Percentiles rank a stretch among this genome's conserved stretches.
Evolutionary conservation across 2,888 invertebrate species (phyloP).

Genomic region (Anticlea derivata): DNA sequence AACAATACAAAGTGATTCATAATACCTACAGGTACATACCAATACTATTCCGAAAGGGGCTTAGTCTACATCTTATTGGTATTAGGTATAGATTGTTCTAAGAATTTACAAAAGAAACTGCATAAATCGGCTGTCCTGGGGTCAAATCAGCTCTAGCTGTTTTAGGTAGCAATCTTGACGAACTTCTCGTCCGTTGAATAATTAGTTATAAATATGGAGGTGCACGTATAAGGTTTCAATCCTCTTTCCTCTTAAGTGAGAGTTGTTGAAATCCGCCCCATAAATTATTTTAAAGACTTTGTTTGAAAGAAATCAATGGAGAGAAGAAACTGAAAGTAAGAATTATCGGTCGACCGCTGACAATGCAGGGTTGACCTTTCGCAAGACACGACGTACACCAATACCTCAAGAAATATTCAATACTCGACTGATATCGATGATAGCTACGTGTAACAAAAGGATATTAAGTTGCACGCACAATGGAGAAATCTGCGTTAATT

Average conservation of each 20-base stretch:
- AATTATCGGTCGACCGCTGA: constrained; percentile 49
- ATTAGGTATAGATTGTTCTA: no score
- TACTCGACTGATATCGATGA: constrained; percentile 39
- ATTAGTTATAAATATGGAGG: no score
- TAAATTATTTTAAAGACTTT: constrained; percentile 35
- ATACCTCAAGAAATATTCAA: constrained; percentile 56
- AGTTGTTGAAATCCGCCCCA: constrained; percentile 33
- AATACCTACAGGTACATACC: no score
- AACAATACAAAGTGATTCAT: no score
- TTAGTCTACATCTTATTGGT: no score
- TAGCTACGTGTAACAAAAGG: constrained; percentile 34
- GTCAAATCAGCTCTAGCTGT: no score
- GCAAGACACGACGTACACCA: constrained; percentile 46
- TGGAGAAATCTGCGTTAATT: constrained; percentile 23
- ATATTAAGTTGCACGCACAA: constrained; percentile 27
- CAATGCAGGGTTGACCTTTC: constrained; percentile 55
- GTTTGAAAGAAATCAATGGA: constrained; percentile 41
- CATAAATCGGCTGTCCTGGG: no score
- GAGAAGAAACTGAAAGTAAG: constrained; percentile 43
- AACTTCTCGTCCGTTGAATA: no score
- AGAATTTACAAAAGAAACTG: no score
- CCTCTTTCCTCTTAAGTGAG: constrained; percentile 24
- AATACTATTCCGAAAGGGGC: no score
- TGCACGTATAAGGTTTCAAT: not conserved
- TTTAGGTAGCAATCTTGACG: no score